Base-by-base conservation (phyloP, 2,888 invertebrate genomes). In the Liodrosophila aerea region DNA sequence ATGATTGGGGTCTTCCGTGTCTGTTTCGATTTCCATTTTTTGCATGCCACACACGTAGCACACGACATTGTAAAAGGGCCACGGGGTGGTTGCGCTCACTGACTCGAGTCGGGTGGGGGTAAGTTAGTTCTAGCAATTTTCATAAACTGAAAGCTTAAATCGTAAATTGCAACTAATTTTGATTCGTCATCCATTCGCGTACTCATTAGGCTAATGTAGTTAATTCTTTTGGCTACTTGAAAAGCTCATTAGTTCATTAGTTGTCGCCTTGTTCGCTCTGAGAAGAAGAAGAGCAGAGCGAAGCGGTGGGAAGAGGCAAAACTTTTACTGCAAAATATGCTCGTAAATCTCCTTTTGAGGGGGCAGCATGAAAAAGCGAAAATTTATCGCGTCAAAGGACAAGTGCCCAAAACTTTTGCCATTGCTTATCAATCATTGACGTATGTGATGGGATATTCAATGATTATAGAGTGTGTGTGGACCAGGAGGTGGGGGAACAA, bases 181-280 rank as follows among this genome's bases (percentile, higher is more conserved):
- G 75, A 64, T 58, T 29, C 39, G 74, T 83, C 83, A 80, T 63
- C 49, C 53, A 43, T 29, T 22, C 1, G 22, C 11, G 13, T 39
- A 54, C 78, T 84, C 81, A 84, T 81, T 81, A 81, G 75, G 71
- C 56, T 81, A 81, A 81, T 81, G 84, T 73, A 71, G 77, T 66
- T 31, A n/a, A 15, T 22, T 34, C 45, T 11, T 30, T 40, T 16
- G 41, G 46, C 45, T 46, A 54, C 44, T 65, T 69, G 47, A 52
- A 65, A 57, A 73, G 76, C 83, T 80, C 80, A 83, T 80, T 80
- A 83, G 64, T 41, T 61, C 72, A 62, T 71, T 72, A 64, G 78
- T 62, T 65, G 64, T 52, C 76, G 72, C 65, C 64, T 78, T 80
- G 68, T 73, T 64, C 51, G 36, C 47, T 56, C 22, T 50, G 39